These are phyloP conservation scores for Lepidonotus clava DNA, from an alignment of 2,888 invertebrate genomes.

Conservation along the genomic window DNA sequence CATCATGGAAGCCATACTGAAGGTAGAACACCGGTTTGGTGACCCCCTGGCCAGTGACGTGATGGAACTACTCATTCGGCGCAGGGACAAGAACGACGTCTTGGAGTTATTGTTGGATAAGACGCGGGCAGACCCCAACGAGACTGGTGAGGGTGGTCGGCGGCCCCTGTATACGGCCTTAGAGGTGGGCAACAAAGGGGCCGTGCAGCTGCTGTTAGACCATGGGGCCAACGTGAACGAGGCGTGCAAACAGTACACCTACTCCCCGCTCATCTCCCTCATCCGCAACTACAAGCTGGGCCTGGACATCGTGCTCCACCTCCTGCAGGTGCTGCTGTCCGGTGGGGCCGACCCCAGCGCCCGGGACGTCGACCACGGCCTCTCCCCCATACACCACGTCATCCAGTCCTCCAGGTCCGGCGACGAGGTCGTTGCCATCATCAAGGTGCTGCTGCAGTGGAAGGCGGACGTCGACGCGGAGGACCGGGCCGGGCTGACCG, in stretches of 20 bases:
- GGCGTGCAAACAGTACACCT: background rate
- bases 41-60: background rate
- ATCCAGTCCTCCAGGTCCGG: background rate
- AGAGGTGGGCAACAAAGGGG: background rate
- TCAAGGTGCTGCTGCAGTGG: background rate
- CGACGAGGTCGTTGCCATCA: background rate
- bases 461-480: background rate
- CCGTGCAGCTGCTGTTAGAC: background rate
- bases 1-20: background rate
- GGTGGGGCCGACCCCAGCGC: background rate
- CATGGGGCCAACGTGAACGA: background rate
- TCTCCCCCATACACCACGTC: slow-evolving; percentile 21
- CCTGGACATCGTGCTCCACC: too few species aligned
- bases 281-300: background rate
- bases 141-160: background rate
- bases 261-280: background rate
- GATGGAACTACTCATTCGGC: background rate
- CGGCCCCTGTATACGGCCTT: slow-evolving; percentile 20
- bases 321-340: background rate
- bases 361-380: background rate
- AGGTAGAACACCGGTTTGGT: background rate
- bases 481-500: background rate
- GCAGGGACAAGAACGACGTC: background rate
- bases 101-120: slow-evolving; percentile 21
- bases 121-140: slow-evolving; percentile 4